Evolutionary conservation across 2,797 vertebrate species (phyloP).

Genomic region (Channallabes apus): DNA sequence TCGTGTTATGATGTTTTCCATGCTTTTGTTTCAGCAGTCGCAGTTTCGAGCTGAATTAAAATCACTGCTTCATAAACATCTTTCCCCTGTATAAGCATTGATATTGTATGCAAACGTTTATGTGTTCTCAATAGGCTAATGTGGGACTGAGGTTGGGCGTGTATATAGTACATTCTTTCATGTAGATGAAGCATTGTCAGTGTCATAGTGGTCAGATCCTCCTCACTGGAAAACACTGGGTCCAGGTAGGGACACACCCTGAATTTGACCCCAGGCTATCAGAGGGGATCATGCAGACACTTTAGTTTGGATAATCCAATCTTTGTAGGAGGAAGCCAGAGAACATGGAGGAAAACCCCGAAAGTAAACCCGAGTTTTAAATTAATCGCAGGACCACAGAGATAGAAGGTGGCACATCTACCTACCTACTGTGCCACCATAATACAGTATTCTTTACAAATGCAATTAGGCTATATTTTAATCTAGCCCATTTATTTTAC

Average conservation of each 20-base stretch:
- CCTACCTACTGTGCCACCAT: not conserved
- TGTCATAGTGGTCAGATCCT: no score
- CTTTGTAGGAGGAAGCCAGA: not conserved
- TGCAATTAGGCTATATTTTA: not conserved
- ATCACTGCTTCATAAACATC: not conserved
- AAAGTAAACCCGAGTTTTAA: not conserved
- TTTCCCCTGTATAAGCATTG: not conserved
- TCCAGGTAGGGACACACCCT: not conserved
- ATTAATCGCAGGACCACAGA: not conserved
- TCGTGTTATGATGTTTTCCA: not conserved
- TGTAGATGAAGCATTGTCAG: not conserved
- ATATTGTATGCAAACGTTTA: not conserved
- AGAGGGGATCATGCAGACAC: not conserved
- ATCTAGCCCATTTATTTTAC: not conserved
- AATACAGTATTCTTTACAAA: not conserved
- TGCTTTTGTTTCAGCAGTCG: not conserved
- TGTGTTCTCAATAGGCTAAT: not conserved
- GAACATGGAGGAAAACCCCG: not conserved
- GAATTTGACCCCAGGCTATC: not conserved
- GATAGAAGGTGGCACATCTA: not conserved
- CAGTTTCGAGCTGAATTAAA: not conserved
- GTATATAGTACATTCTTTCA: not conserved
- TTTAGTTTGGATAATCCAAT: no score
- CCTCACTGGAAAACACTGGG: not conserved
- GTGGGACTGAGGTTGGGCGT: not conserved